These are phyloP conservation scores for Epirrita christyi DNA, from an alignment of 2,888 invertebrate species.

Conservation along the genomic window DNA sequence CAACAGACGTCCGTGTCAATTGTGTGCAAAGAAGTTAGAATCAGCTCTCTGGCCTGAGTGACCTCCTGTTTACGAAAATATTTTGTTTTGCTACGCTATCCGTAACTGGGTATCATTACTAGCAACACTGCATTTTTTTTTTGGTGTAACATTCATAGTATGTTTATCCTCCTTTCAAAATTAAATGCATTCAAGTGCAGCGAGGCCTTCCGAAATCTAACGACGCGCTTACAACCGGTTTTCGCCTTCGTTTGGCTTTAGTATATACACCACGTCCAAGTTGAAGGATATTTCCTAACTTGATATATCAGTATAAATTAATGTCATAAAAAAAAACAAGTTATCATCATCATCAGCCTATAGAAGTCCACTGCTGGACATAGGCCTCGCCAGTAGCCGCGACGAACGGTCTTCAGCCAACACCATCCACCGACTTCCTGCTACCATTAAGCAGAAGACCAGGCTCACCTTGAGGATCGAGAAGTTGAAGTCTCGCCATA, in stretches of 20 bases:
- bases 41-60: no score
- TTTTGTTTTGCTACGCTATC: slow-evolving; percentile 6
- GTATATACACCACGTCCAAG: not conserved
- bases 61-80: not conserved
- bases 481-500: no score
- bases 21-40: no score
- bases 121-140: slow-evolving; percentile 15
- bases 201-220: slow-evolving; percentile 14
- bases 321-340: no score
- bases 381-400: no score
- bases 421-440: no score
- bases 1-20: no score
- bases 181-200: slow-evolving; percentile 9
- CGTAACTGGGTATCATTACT: slow-evolving; percentile 12
- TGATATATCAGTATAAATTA: not conserved
- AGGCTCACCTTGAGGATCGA: no score
- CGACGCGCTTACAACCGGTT: slow-evolving; percentile 7
- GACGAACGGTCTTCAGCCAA: no score
- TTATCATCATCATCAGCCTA: no score
- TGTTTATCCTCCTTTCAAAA: slow-evolving; percentile 16
- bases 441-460: no score
- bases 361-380: no score
- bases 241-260: not conserved
- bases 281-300: not conserved
- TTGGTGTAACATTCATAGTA: slow-evolving; percentile 9